Base-by-base conservation (phyloP, 92 coral and sea anemone species). In the Phenganax marumi region DNA sequence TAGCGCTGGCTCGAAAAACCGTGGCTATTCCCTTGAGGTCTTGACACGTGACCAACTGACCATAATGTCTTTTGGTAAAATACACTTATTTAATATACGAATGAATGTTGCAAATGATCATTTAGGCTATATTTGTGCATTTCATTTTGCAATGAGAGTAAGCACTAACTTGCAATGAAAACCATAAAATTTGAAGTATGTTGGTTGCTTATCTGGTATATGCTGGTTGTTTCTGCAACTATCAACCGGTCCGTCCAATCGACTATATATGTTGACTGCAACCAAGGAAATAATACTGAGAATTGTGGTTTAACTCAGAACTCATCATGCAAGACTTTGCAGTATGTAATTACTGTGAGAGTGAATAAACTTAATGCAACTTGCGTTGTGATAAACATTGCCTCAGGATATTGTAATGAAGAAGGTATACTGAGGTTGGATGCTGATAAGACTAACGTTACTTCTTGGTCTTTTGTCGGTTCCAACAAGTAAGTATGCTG, bases 201-300 rank as follows among this genome's bases (percentile, higher is more conserved):
- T 39, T 70, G 56, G 53, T 70, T 14, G 76, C 12, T 50, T 10
- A 26, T 12, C 47, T 70, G 76, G 53, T 11, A 22, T 70, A 21
- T 46, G 14, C 39, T 24, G 23, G 52, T 47, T 0, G 13, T 70
- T 47, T 47, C 56, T 70, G 54, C 19, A 22, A 46, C 19, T 6
- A 13, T 64, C n/a, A 17, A 65, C 23, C 13, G 16, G 52, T 1
- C 6, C n/a, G 10, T 14, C 43, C 26, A 13, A 6, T 54, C 50
- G 10, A 53, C 80, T 21, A 50, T 77, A 17, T 77, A 54, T 62
- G 72, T 77, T 17, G 82, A 77, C 65, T 77, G 82, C 39, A 39
- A n/a, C 6, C 58, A 33, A 3, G 82, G 82, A 16, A 77, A 18
- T 8, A 51, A 77, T 18, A 61, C 0, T 19, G 63, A 8, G 11